These are phyloP conservation scores for Rhaphigaster nebulosa DNA, from an alignment of 2,888 invertebrate genomes.

Conservation along the genomic window DNA sequence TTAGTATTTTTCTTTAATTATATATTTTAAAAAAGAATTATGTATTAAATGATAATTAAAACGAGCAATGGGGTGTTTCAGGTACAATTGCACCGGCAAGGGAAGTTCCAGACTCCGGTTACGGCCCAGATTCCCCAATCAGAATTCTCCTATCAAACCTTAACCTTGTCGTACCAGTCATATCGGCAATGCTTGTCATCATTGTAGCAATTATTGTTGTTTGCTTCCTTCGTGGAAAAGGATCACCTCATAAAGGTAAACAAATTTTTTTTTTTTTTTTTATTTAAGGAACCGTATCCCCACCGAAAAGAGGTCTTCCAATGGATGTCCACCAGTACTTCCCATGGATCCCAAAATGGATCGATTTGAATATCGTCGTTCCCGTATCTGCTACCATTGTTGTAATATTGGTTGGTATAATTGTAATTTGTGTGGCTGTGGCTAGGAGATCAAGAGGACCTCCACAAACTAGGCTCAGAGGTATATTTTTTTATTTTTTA, in stretches of 20 bases:
- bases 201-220: conserved; percentile 94
- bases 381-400: conserved; percentile 91
- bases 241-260: conserved; percentile 88
- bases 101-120: conserved; percentile 82
- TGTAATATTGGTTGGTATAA: conserved; percentile 89
- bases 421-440: conserved; percentile 90
- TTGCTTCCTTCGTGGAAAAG: conserved; percentile 89
- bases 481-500: conserved; percentile 70
- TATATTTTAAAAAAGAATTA: not conserved
- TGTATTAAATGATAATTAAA: not conserved
- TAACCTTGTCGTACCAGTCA: conserved; percentile 93
- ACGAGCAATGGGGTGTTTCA: conserved; percentile 74
- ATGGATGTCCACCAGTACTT: conserved; percentile 72
- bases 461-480: conserved; percentile 81
- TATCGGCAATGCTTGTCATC: conserved; percentile 91
- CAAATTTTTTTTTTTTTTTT: conserved; percentile 67
- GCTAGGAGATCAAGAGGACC: conserved; percentile 81
- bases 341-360: conserved; percentile 88
- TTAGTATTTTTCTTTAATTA: not conserved
- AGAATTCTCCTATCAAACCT: conserved; percentile 90
- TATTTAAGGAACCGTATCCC: conserved; percentile 83
- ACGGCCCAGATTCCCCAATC: conserved; percentile 75
- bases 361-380: conserved; percentile 90
- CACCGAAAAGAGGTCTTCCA: conserved; percentile 74
- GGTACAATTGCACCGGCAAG: conserved; percentile 94